Evolutionary conservation across 2,797 vertebrate species (phyloP), one percentile per base, ranked within the genome.

Genomic region (Sebastes paucispinis): DNA sequence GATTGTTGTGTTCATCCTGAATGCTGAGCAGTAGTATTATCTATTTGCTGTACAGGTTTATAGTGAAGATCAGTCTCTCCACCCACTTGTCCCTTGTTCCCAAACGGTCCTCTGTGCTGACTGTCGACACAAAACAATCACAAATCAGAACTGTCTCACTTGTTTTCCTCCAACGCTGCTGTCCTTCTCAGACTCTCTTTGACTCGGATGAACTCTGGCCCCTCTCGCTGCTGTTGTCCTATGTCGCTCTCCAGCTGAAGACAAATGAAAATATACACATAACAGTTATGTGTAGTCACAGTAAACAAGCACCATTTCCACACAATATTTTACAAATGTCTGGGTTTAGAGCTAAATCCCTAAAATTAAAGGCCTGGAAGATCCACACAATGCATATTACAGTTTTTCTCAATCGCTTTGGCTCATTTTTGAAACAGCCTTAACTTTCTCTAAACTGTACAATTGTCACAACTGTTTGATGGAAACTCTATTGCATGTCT

Each of bases 121-220:
- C 27, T 25, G 16, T 20, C 25, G 24, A 14, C 54, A 69, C 32
- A 5, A 62, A 54, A 74, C 13, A 27, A 14, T 24, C 9, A 57
- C 13, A n/a, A 24, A 24, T 47, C 36, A 39, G 13, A 27, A 18
- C 31, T 13, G 6, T 82, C 82, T 85, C 31, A 76, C 68, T 27
- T 74, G 8, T 39, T 95, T 90, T 77, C 95, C 95, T 65, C 83
- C 82, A 94, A 79, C 0, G 81, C 91, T 0, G 95, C 75, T 1
- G 95, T 97, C 86, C 96, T 95, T 83, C 96, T 95, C 82, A 97
- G 93, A 77, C 96, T 96, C 81, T 97, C 96, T 92, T 96, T 96
- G 66, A 98, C 97, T 92, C 94, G 95, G 57, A 98, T 93, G 87
- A 97, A 97, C 90, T 98, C 97, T 0, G 97, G 94, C 55, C 95